These are phyloP conservation scores for Hydrotaea cyrtoneurina DNA, from an alignment of 2,888 invertebrate genomes.

Conservation along the genomic window DNA sequence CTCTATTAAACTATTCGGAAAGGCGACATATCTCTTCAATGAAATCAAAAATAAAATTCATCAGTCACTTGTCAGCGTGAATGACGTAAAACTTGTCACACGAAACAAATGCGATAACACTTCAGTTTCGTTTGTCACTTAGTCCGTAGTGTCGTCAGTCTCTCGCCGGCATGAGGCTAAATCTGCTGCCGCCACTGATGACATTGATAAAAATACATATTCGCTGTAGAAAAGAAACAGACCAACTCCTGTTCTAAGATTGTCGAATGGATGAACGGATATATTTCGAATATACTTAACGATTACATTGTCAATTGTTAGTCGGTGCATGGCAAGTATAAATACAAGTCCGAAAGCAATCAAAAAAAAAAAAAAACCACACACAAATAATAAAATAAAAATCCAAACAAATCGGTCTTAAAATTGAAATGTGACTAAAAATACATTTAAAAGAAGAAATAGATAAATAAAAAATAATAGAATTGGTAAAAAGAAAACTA, in stretches of 20 bases:
- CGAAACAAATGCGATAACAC: slow-evolving; percentile 64
- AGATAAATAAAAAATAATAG: too few relatives aligned
- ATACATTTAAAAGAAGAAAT: background rate
- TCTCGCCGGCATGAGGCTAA: background rate
- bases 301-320: too few relatives aligned
- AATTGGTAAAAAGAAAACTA: background rate
- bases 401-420: slow-evolving; percentile 28
- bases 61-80: slow-evolving; percentile 68
- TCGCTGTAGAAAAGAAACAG: background rate
- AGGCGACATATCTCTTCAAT: slow-evolving; percentile 27
- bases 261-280: too few relatives aligned
- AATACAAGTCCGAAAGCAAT: too few relatives aligned
- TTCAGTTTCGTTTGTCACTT: slow-evolving; percentile 36
- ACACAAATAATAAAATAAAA: slow-evolving; percentile 34
- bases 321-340: too few relatives aligned
- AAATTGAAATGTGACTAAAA: slow-evolving; percentile 47
- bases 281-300: too few relatives aligned
- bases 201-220: background rate
- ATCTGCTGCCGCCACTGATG: background rate
- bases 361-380: too few relatives aligned
- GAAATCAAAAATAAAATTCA: slow-evolving; percentile 59
- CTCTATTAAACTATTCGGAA: background rate
- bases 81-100: slow-evolving; percentile 67
- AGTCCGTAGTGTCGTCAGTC: slow-evolving; percentile 11
- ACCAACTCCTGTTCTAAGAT: slow-evolving; percentile 3